A percentile compares a stretch with the other conserved stretches of the same genome.
phyloP scores from a whole-genome alignment of 2,888 invertebrate genomes.

The Tholera decimalis region DNA sequence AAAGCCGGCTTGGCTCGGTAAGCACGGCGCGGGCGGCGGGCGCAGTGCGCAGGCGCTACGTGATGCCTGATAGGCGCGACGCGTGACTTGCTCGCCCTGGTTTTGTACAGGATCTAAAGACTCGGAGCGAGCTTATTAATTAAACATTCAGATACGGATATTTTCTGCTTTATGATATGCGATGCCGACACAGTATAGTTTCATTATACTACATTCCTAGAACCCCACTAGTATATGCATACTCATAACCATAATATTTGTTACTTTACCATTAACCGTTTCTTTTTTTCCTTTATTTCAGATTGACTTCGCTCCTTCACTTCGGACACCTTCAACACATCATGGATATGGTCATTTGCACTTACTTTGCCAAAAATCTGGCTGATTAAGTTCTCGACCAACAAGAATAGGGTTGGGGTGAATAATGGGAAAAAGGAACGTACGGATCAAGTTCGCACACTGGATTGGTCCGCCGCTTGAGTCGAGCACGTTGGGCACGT shows the following conservation, averaged over 20 bases:
- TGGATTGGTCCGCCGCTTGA: constrained; percentile 89
- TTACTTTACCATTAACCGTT: constrained; percentile 32
- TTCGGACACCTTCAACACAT: constrained; percentile 62
- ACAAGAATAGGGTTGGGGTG: constrained; percentile 81
- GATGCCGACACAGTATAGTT: constrained; percentile 37
- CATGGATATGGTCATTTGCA: constrained; percentile 74
- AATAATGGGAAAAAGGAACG: constrained; percentile 91
- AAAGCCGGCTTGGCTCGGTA: constrained; percentile 42
- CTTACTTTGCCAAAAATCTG: constrained; percentile 69
- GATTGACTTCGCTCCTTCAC: constrained; percentile 67
- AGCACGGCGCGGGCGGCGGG: constrained; percentile 42
- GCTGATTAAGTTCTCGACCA: constrained; percentile 78
- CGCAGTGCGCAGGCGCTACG: constrained; percentile 66
- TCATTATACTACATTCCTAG: constrained; percentile 16
- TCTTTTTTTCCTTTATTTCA: constrained; percentile 79
- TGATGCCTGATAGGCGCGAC: constrained; percentile 80
- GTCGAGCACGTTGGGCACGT: constrained; percentile 78
- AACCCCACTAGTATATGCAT: background rate
- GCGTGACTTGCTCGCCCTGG: constrained; percentile 89
- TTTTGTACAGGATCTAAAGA: constrained; percentile 86
- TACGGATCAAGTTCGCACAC: constrained; percentile 89
- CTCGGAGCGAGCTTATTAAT: constrained; percentile 81
- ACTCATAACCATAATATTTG: constrained; percentile 5
- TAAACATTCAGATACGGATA: constrained; percentile 78
- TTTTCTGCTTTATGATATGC: constrained; percentile 64